phyloP scores from a whole-genome alignment of 1,140 invertebrate species.

The Galleria mellonella region DNA sequence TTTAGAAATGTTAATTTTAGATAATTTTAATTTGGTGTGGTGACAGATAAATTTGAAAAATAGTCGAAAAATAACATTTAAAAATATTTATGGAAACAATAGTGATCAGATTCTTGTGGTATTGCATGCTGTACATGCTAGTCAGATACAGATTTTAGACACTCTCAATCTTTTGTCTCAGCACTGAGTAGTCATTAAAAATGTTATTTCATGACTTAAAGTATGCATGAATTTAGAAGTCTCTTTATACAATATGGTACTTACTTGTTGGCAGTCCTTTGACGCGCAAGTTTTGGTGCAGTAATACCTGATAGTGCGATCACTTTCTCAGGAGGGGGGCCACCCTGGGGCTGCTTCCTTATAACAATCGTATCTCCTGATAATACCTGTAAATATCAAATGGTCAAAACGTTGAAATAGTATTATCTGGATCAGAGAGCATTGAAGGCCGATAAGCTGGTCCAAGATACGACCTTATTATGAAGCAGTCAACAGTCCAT shows the following conservation, averaged over 20 bases:
- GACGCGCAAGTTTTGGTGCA: constrained; percentile 92
- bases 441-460: background rate
- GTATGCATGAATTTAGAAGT: background rate
- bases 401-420: constrained; percentile 5
- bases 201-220: background rate
- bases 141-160: no score
- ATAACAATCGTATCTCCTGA: constrained; percentile 94
- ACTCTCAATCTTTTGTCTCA: no score
- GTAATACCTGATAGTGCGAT: constrained; percentile 92
- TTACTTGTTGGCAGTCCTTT: constrained; percentile 78
- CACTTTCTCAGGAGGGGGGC: constrained; percentile 92
- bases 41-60: no score
- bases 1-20: no score
- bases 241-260: constrained; percentile 14
- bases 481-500: background rate
- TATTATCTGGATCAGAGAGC: no score
- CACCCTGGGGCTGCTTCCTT: constrained; percentile 85
- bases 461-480: background rate
- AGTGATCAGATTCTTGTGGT: no score
- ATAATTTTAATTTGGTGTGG: no score
- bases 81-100: no score
- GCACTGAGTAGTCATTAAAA: no score
- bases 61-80: no score
- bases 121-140: no score
- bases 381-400: constrained; percentile 78